Base-by-base conservation (phyloP, 2,113 vertebrate genomes). In the Taxidea taxus region DNA sequence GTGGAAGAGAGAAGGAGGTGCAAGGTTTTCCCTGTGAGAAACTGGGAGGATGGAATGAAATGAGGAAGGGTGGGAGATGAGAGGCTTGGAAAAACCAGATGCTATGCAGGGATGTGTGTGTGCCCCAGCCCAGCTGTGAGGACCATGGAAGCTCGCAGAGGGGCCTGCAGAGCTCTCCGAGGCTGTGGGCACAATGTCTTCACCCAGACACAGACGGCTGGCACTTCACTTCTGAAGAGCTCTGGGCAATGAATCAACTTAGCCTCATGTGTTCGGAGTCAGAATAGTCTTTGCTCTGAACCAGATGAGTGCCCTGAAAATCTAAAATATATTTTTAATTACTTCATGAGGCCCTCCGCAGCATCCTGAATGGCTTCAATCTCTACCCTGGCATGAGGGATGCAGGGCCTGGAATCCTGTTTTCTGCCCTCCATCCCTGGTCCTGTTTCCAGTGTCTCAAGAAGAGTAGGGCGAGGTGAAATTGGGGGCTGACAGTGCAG, bases 261-360 rank as follows among this genome's bases (percentile, higher is more conserved):
- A 51, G 39, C 42, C 47, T 95, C 91, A 81, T 25, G 64, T 91
- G 89, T 96, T 97, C 78, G 77, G 85, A 96, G 66, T 96, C 87
- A 94, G 80, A 62, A 87, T 2, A 77, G 62, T 75, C 90, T 98
- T 94, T 64, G n/a, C 58, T 91, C 86, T 83, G 72, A 64, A 92
- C 68, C 78, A 64, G 34, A 70, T 83, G 49, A 70, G 49, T 25
- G 66, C 25, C 77, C 81, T 92, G 47, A 82, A 95, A 85, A 75
- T 54, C 54, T 95, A 85, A 96, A 94, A 64, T 72, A 62, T 77
- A 62, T 70, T 68, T 93, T 34, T 64, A 44, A 58, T 85, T 58
- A 60, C 80, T 95, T 88, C 29, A 64, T 58, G 58, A 87, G 31
- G 21, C 51, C 64, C 42, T 64, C 86, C 37, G 75, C 70, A 72